These are phyloP conservation scores for Diaphora mendica DNA, from an alignment of 2,888 invertebrate species.

Conservation along the genomic window DNA sequence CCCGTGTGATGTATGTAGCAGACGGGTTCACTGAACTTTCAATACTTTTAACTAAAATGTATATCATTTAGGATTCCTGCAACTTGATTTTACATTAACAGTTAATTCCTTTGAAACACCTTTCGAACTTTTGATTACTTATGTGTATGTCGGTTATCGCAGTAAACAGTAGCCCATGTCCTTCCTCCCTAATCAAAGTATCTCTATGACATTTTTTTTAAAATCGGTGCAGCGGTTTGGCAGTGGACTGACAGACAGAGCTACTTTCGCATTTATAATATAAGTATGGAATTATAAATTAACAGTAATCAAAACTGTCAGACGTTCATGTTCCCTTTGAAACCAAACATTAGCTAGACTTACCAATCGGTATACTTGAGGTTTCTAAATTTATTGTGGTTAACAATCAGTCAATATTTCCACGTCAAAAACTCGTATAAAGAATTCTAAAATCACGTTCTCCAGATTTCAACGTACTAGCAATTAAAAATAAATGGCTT, in stretches of 20 bases:
- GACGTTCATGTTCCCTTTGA: not conserved
- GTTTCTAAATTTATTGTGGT: no score
- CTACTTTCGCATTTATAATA: no score
- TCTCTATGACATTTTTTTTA: no score
- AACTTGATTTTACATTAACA: not conserved
- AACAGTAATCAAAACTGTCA: no score
- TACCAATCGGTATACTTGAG: no score
- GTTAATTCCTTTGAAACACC: not conserved
- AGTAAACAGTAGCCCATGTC: no score
- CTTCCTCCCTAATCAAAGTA: no score
- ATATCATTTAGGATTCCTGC: not conserved
- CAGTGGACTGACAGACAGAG: no score
- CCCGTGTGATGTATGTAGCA: not conserved
- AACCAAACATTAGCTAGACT: not conserved
- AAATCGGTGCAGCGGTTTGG: no score
- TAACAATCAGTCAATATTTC: not conserved
- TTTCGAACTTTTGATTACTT: not conserved
- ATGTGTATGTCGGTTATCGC: no score
- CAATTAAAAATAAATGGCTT: conserved; percentile 66
- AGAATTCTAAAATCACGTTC: conserved; percentile 25
- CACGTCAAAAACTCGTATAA: not conserved
- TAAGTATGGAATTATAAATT: no score
- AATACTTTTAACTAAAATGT: not conserved
- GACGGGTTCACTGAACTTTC: conserved; percentile 3
- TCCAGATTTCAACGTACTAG: conserved; percentile 36